Percentiles rank a stretch among this genome's conserved stretches.
phyloP scores from a whole-genome alignment of 2,797 vertebrate species.

The Muraenolepis orangiensis region DNA sequence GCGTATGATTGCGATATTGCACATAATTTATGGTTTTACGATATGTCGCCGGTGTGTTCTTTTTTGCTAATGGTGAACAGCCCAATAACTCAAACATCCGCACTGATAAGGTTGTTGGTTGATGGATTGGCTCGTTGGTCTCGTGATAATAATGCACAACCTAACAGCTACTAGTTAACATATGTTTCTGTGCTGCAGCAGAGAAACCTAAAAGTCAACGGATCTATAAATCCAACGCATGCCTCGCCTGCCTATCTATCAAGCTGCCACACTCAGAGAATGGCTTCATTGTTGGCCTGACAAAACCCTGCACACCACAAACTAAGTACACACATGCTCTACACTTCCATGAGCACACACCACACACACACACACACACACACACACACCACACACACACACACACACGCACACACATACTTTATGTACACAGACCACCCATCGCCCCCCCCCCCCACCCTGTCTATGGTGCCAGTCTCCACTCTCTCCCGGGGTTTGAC shows the following conservation, averaged over 20 bases:
- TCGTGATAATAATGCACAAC: too few species aligned
- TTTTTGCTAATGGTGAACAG: not conserved
- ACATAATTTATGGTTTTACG: not conserved
- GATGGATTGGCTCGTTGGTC: too few species aligned
- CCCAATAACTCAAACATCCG: not conserved
- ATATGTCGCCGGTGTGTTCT: not conserved
- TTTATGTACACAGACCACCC: not conserved
- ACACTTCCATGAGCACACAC: not conserved
- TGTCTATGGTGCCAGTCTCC: not conserved
- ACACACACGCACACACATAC: not conserved
- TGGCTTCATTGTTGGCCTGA: conserved; percentile 26
- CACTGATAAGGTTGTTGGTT: not conserved
- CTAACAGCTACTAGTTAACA: too few species aligned
- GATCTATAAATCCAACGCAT: not conserved
- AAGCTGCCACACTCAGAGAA: not conserved
- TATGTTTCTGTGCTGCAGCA: too few species aligned
- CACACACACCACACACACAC: not conserved
- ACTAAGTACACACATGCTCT: not conserved
- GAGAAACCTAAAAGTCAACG: too few species aligned
- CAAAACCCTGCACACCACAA: conserved; percentile 2
- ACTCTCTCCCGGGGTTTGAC: not conserved
- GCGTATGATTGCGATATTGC: not conserved
- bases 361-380: not conserved
- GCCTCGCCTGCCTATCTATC: conserved; percentile 8
- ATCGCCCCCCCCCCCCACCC: not conserved